These are phyloP conservation scores for Caerostris darwini DNA, from an alignment of 1,140 invertebrate genomes.

Conservation along the genomic window DNA sequence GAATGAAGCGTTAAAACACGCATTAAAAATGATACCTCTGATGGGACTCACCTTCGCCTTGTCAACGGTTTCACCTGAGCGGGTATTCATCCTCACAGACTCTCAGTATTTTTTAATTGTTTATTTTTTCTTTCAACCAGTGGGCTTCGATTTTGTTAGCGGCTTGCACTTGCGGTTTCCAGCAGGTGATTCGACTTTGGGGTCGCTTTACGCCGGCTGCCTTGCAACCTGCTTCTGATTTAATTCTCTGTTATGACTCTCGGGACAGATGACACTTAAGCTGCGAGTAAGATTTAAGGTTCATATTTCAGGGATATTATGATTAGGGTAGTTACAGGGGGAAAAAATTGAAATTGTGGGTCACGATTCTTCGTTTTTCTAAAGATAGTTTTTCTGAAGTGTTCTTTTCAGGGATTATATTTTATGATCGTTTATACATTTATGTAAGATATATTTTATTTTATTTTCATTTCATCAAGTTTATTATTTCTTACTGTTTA, in stretches of 20 bases:
- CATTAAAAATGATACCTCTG: slow-evolving; percentile 38
- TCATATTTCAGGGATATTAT: neutral
- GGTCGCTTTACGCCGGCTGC: slow-evolving; percentile 10
- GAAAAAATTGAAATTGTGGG: no score
- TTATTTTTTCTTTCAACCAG: neutral
- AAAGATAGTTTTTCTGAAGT: no score
- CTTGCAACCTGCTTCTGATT: slow-evolving; percentile 1
- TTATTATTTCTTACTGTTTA: no score
- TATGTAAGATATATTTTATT: no score
- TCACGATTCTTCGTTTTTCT: no score
- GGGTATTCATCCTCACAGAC: neutral
- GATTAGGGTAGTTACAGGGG: neutral
- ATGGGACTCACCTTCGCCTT: slow-evolving; percentile 30
- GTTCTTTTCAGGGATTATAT: no score
- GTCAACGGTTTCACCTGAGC: neutral
- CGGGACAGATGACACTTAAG: slow-evolving; percentile 32
- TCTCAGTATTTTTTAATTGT: neutral
- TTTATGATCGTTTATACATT: no score
- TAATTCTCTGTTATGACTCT: slow-evolving; percentile 22
- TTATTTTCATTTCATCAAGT: no score
- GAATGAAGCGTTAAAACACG: slow-evolving; percentile 10
- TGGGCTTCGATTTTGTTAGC: neutral
- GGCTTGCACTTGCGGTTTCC: neutral
- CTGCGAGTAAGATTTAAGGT: neutral
- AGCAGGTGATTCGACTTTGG: slow-evolving; percentile 40